Conservation (phyloP, 1,140 invertebrate genomes). For the Acromyrmex heyeri region DNA sequence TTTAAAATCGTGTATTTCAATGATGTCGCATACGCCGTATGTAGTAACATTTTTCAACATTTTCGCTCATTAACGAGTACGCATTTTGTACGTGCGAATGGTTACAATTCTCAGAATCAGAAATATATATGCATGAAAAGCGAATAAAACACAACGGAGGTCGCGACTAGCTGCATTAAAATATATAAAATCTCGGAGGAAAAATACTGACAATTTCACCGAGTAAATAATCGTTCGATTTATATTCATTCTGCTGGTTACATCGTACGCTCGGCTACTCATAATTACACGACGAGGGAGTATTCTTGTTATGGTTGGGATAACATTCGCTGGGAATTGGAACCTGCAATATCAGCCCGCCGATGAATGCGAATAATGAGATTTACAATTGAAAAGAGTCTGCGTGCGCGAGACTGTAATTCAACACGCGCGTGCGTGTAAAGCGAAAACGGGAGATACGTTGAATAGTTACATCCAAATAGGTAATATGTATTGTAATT, state of each 20-base stretch:
- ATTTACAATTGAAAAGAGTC: constrained; percentile 60
- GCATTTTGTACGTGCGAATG: constrained; percentile 15
- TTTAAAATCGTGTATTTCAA: constrained; percentile 23
- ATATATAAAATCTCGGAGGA: constrained; percentile 26
- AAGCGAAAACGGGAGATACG: neutral
- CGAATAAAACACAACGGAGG: neutral
- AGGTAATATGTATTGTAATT: constrained; percentile 42
- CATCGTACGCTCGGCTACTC: constrained; percentile 16
- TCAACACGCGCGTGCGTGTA: neutral
- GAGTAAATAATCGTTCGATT: constrained; percentile 54
- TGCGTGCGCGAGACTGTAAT: neutral
- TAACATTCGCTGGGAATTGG: constrained; percentile 46
- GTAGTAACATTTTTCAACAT: constrained; percentile 13
- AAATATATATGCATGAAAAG: neutral
- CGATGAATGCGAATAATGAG: constrained; percentile 49
- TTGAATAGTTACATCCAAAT: constrained; percentile 45
- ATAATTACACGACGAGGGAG: constrained; percentile 44
- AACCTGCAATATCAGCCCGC: constrained; percentile 23
- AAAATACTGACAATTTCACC: constrained; percentile 20
- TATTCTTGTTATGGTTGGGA: constrained; percentile 47
- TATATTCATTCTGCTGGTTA: constrained; percentile 49
- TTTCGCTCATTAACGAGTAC: constrained; percentile 30
- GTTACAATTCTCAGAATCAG: constrained; percentile 9
- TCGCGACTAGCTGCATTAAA: neutral
- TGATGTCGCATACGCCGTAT: too few species aligned